Conservation (phyloP, 1,140 invertebrate genomes). For the roundworm (Caenorhabditis elegans) region WBcel235 BX284603.4:10965501-10966000, state of each 20-base stretch:
- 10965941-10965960: conserved; percentile 52
- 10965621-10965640: conserved; percentile 50
- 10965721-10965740: conserved; percentile 50
- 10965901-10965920: conserved; percentile 10
- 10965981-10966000: conserved; percentile 45
- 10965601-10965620: not conserved
- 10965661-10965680: conserved; percentile 55
- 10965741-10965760: conserved; percentile 35
- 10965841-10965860: conserved; percentile 56
- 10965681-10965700: conserved; percentile 49
- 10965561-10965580: no score
- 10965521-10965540: no score
- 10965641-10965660: conserved; percentile 51
- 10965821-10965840: conserved; percentile 56
- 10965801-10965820: conserved; percentile 53
- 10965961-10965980: conserved; percentile 50
- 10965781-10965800: conserved; percentile 53
- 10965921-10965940: conserved; percentile 24
- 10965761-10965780: not conserved
- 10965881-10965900: conserved; percentile 50
- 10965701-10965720: conserved; percentile 49
- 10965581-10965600: not conserved
- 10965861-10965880: conserved; percentile 56
- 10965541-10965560: no score
- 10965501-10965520: no score